These are phyloP conservation scores for Brachyhypopomus gauderio DNA, from an alignment of 2,113 vertebrate species.

Conservation along the genomic window DNA sequence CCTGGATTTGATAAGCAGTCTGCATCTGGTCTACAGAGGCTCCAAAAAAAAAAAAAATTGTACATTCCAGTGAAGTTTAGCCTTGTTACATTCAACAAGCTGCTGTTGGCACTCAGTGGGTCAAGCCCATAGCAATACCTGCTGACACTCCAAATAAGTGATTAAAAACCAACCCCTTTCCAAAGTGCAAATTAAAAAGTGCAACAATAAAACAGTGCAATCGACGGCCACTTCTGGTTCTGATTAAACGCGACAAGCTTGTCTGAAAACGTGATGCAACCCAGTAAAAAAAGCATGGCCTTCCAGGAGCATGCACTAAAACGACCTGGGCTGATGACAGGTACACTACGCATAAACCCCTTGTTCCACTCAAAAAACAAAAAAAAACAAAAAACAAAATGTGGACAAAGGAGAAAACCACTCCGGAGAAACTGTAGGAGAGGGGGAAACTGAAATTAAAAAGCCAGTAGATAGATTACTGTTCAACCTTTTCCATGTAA, in stretches of 20 bases:
- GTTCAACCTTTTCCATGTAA: constrained; percentile 77
- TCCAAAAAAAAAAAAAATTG: constrained; percentile 57
- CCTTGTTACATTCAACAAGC: constrained; percentile 78
- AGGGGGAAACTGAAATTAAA: constrained; percentile 78
- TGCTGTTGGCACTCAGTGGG: constrained; percentile 73
- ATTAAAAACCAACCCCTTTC: constrained; percentile 97
- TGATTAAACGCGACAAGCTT: constrained; percentile 74
- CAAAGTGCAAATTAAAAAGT: constrained; percentile 99
- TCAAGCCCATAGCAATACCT: constrained; percentile 71
- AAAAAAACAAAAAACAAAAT: constrained; percentile 69
- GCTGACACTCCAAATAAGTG: constrained; percentile 92
- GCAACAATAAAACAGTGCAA: constrained; percentile 92
- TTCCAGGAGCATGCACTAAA: constrained; percentile 57
- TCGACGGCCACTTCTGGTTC: constrained; percentile 80
- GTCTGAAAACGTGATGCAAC: constrained; percentile 64
- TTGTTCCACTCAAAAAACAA: constrained; percentile 67
- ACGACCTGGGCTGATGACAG: constrained; percentile 64
- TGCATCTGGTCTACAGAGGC: constrained; percentile 76
- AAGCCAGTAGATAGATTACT: constrained; percentile 88
- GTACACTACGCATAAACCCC: constrained; percentile 64
- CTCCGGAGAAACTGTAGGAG: constrained; percentile 35
- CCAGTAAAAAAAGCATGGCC: constrained; percentile 62
- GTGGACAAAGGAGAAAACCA: constrained; percentile 59
- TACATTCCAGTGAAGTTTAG: constrained; percentile 70
- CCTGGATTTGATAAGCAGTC: constrained; percentile 69